These are phyloP conservation scores for Esox niger DNA, from an alignment of 2,113 vertebrate species.

Conservation along the genomic window DNA sequence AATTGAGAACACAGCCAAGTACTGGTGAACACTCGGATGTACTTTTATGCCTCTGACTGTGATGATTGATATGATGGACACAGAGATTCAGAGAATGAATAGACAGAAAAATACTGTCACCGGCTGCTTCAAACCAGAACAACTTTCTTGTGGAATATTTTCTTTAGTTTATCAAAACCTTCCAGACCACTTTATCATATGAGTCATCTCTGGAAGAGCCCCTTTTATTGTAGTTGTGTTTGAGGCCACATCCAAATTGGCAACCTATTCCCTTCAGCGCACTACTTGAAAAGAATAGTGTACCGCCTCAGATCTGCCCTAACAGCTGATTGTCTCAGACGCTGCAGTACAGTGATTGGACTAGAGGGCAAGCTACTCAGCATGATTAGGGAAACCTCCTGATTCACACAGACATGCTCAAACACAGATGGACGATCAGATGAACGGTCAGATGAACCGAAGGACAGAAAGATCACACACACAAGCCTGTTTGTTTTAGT, in stretches of 20 bases:
- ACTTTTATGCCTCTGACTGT: no score
- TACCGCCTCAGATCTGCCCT: conserved; percentile 61
- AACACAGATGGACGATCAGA: conserved; percentile 5
- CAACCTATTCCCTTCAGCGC: no score
- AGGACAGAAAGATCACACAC: no score
- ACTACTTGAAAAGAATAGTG: no score
- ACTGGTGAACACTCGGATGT: no score
- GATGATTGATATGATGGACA: conserved; percentile 43
- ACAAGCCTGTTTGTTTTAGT: no score
- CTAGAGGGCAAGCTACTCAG: conserved; percentile 82
- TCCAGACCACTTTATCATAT: conserved; percentile 71
- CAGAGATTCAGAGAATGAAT: conserved; percentile 46
- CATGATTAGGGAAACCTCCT: conserved; percentile 78
- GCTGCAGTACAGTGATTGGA: conserved; percentile 74
- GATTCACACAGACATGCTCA: conserved; percentile 38
- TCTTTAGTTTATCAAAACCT: conserved; percentile 79
- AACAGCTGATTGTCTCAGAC: conserved; percentile 93
- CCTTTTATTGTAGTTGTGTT: conserved; percentile 28
- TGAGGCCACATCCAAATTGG: neutral
- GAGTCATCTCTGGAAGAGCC: conserved; percentile 79
- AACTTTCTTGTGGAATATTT: conserved; percentile 70
- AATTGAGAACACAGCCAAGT: no score
- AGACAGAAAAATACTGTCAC: conserved; percentile 38
- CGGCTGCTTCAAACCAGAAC: conserved; percentile 67
- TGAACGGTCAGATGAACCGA: no score